Evolutionary conservation across 2,888 invertebrate genomes (phyloP), one percentile per base, ranked within the genome.

Genomic region (Eupithecia subumbrata): DNA sequence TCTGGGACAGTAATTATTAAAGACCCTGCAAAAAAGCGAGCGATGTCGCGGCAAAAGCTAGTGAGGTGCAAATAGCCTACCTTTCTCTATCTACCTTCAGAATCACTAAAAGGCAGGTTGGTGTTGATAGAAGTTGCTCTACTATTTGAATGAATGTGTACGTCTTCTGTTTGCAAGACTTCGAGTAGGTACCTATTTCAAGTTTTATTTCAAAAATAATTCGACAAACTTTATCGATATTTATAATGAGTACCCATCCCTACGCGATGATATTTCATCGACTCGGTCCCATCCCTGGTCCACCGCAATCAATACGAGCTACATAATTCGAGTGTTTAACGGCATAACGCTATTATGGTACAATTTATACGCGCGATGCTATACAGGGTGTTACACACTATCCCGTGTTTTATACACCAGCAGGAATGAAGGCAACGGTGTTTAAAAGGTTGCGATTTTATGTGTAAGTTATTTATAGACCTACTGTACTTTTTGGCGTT

Each of bases 221-320:
- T n/a, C 2, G 18, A 18, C 8, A 2, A 2, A 48, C 8, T 48
- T 48, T 18, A n/a, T 48, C 48, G 48, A 48, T 48, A 16, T 48
- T n/a, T 18, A 45, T 5, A 14, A 63, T 63, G 30, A 63, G 16
- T 0, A 5, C 16, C 14, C 25, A 30, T 30, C 25, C 14, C 63
- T 30, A 63, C 30, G 16, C 25, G 63, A 63, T 63, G 11, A 14
- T 30, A 30, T 63, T 30, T 63, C 52, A 70, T 75, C 75, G 73
- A 72, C 60, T 9, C 5, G 30, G 48, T 71, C 74, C 63, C 78
- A 69, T n/a, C 78, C 9, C 75, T 77, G 71, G 22, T 22, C 66
- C 56, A 72, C 78, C 78, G 73, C 78, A 79, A 79, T 79, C 76
- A 74, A 79, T 79, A 79, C 75, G 43, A 71, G 66, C 74, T 74